Base-by-base conservation (phyloP, 2,113 vertebrate genomes). In the Galbula dea region DNA sequence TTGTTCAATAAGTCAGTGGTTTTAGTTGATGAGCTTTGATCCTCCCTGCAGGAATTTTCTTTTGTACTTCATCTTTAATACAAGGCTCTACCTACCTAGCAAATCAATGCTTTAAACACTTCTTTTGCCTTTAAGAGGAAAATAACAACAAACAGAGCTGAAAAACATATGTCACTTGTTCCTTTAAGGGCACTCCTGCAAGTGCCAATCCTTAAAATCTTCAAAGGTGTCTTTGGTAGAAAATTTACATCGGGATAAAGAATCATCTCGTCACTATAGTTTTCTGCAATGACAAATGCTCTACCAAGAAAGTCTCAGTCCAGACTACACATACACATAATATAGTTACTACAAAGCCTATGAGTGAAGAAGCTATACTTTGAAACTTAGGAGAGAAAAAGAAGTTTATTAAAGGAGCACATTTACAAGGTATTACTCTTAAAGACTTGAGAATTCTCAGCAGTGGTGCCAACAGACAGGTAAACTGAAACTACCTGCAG, bases 1-100 rank as follows among this genome's bases (percentile, higher is more conserved):
- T n/a, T 75, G 51, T 48, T 93, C 90, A 96, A 75, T 96, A 88
- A 86, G 43, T 54, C 83, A 81, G 61, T 72, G 61, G 1, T 86
- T 90, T 95, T 45, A 90, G 76, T 4, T 94, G 92, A 93, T 46
- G 39, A 93, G 73, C 57, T 96, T 90, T 93, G 72, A 93, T 86
- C 75, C 74, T 91, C 85, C 65, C 88, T 67, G 79, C n/a, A 91
- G 86, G 80, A 90, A 90, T 86, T 81, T 91, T 90, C 72, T 86
- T 93, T 72, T 75, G 43, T 68, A 73, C 68, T 78, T 86, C n/a
- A 63, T 36, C 65, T 86, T 92, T 88, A 93, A 90, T 61, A 65
- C 20, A 78, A 61, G 18, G 52, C 69, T 80, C 65, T 86, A 75
- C 30, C 65, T 77, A 90, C 46, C 72, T 81, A 90, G 58, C 57